Base-by-base conservation (phyloP, 2,113 vertebrate genomes). In the Struthidea cinerea region DNA sequence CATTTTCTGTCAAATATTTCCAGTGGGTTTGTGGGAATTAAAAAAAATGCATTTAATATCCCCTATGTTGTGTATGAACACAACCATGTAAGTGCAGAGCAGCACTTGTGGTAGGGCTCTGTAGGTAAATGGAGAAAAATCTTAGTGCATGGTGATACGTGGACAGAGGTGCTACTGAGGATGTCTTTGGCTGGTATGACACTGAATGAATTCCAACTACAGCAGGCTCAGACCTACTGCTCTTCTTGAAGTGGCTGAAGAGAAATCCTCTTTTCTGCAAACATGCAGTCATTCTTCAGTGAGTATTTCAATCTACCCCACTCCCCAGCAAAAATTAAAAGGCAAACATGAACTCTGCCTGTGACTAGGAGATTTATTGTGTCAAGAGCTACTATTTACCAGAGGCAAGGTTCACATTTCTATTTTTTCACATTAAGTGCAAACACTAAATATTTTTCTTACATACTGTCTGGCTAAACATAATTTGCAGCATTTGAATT, bases 401-500 rank as follows among this genome's bases (percentile, higher is more conserved):
- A 75, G 64, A 75, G 64, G 46, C 80, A 76, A 94, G 50, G 90
- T 63, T 91, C 56, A 60, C 39, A 41, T 70, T 84, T 56, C 26
- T 96, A 1, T 41, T 89, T 95, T 78, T 95, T 81, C 64, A 56
- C 20, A 76, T 67, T 65, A 87, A 20, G 5, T 59, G 27, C 70
- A 95, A 91, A 90, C 37, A 86, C 89, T 83, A 69, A 89, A 67
- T 92, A 70, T 82, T 91, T 83, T 87, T 78, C 52, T 79, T 90
- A 60, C 19, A 20, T 77, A 33, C 13, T 47, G 9, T 55, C 59
- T 89, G 59, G 16, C 64, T 79, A 68, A 68, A 69, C 55, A 77
- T 87, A 82, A 96, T 93, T 93, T 77, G 90, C 42, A 71, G 67
- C 53, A n/a, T 56, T 93, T 86, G 76, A 95, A 87, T 93, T 83